phyloP scores from a whole-genome alignment of 2,113 vertebrate species.

The Lycaon pictus region DNA sequence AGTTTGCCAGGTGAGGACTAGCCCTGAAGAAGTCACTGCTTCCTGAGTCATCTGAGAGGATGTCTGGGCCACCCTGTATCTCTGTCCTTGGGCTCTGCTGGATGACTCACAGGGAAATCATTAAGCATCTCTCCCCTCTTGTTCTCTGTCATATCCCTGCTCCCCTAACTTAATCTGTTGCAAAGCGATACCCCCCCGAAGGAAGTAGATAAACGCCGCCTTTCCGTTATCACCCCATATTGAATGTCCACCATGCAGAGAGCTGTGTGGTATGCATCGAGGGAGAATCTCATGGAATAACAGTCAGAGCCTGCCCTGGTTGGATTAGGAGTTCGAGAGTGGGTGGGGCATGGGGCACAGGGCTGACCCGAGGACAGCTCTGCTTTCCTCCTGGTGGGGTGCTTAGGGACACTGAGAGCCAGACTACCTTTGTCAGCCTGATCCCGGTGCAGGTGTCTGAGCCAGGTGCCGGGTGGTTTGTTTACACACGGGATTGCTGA shows the following conservation, averaged over 20 bases:
- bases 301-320: neutral
- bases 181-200: neutral
- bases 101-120: conserved; percentile 44
- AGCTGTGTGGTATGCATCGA: rapidly evolving
- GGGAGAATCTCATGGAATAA: neutral
- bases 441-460: neutral
- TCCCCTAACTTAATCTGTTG: conserved; percentile 2
- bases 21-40: conserved; percentile 38
- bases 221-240: neutral
- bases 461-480: neutral
- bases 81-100: neutral
- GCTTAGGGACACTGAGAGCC: neutral
- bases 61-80: neutral
- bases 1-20: neutral
- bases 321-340: neutral
- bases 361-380: neutral
- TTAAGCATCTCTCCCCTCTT: neutral
- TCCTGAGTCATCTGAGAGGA: conserved; percentile 39
- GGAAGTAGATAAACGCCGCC: neutral
- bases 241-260: neutral
- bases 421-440: neutral
- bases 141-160: neutral
- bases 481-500: neutral
- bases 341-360: neutral
- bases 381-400: neutral